Evolutionary conservation across 2,113 vertebrate species (phyloP), one percentile per base, ranked within the genome.

Genomic region (Cephalopterus ornatus): DNA sequence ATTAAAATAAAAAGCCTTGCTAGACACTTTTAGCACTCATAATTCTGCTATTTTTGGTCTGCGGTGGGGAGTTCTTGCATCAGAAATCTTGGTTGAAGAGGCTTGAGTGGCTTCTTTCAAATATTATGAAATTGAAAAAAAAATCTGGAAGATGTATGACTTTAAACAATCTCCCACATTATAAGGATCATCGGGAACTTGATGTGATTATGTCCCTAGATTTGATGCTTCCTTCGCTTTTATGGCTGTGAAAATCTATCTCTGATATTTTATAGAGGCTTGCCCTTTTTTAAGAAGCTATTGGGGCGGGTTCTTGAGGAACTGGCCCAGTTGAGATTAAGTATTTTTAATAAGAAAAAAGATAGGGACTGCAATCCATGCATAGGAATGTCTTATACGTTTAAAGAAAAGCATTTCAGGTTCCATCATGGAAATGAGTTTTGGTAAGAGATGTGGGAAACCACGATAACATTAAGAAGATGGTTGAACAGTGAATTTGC

Each of bases 1-100:
- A 97, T 98, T 97, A 97, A 97, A 98, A 95, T 92, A 95, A 97
- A 96, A 97, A 94, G 88, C 89, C 75, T 59, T 93, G 88, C 94
- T 95, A 93, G 87, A 96, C 97, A 93, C 71, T 97, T 79, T 67
- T 82, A 96, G 89, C 39, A 7, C 92, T 96, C 93, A 95, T 90
- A 95, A 88, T 83, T 90, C 92, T 92, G 82, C 97, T 97, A 83
- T 96, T 96, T 96, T 92, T 61, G 96, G 86, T 93, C 71, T 95
- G 74, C 1, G 28, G 87, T 82, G 66, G 65, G 71, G 56, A 42
- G 70, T 74, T 92, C 76, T 97, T 96, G 81, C 92, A 84, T 94
- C 58, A 74, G 65, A 77, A 95, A 88, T 79, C 76, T 95, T 71
- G 55, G 65, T 81, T 74, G 89, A 87, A 96, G 83, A 80, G 79